Evolutionary conservation across 1,140 invertebrate genomes (phyloP).

Genomic region (Diabrotica virgifera): DNA sequence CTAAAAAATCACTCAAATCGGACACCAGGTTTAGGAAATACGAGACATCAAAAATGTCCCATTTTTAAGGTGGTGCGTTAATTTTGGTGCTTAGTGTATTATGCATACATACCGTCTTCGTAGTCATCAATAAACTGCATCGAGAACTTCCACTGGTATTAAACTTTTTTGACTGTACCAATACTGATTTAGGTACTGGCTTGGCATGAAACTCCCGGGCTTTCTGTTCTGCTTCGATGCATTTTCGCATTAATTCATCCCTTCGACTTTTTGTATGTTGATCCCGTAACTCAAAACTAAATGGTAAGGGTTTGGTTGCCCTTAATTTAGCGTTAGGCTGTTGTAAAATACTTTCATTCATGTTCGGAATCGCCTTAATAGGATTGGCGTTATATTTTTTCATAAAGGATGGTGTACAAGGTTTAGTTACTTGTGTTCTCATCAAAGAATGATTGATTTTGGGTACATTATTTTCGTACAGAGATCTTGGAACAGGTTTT

Average conservation of each 20-base stretch:
- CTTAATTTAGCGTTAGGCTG: constrained; percentile 18
- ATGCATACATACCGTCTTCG: not conserved
- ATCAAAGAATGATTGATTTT: constrained; percentile 6
- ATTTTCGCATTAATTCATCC: constrained; percentile 53
- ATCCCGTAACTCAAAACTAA: constrained; percentile 55
- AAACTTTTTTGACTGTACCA: not conserved
- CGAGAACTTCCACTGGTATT: constrained; percentile 1
- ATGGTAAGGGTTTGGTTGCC: constrained; percentile 47
- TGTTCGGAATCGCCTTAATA: not conserved
- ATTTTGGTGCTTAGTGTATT: no score
- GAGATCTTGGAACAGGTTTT: constrained; percentile 33
- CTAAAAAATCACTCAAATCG: no score
- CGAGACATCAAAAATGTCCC: no score
- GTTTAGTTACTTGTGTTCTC: constrained; percentile 27
- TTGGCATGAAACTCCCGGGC: constrained; percentile 49
- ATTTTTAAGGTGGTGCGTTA: no score
- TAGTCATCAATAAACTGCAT: not conserved
- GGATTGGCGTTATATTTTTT: constrained; percentile 18
- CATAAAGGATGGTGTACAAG: constrained; percentile 27
- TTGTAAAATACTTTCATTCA: not conserved
- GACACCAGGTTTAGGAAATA: no score
- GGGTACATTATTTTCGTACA: constrained; percentile 20
- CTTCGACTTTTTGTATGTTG: constrained; percentile 46
- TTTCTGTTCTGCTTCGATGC: constrained; percentile 47
- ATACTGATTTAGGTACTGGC: constrained; percentile 44